phyloP scores from a whole-genome alignment of 2,888 invertebrate species.

The Andrena trimmerana region DNA sequence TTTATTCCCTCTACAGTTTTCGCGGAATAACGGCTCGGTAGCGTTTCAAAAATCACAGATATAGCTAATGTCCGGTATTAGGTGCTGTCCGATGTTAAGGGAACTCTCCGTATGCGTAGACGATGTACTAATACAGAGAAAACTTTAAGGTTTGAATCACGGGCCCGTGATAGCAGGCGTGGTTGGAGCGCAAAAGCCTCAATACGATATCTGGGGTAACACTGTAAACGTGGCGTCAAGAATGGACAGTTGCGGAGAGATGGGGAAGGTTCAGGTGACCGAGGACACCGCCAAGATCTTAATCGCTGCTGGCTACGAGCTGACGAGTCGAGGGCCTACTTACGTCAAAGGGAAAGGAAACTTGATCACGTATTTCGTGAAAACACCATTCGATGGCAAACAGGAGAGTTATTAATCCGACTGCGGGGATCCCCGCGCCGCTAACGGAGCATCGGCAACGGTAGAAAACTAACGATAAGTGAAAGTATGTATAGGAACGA shows the following conservation, averaged over 20 bases:
- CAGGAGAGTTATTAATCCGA: constrained; percentile 73
- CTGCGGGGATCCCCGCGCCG: neutral
- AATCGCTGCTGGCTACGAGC: constrained; percentile 93
- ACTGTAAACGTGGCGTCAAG: constrained; percentile 98
- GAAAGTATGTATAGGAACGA: too few relatives aligned
- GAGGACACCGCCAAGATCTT: constrained; percentile 94
- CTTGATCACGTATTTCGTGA: constrained; percentile 96
- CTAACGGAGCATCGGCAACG: neutral
- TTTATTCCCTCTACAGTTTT: too few relatives aligned
- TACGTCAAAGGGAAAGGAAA: constrained; percentile 98
- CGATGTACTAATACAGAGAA: neutral
- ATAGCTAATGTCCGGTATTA: too few relatives aligned
- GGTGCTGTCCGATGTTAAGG: too few relatives aligned
- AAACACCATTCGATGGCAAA: constrained; percentile 91
- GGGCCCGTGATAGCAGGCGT: constrained; percentile 98
- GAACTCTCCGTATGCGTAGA: too few relatives aligned
- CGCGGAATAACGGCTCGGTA: too few relatives aligned
- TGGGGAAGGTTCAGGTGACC: constrained; percentile 95
- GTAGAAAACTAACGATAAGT: neutral
- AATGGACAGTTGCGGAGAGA: constrained; percentile 98
- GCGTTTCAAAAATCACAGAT: too few relatives aligned
- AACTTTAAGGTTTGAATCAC: constrained; percentile 90
- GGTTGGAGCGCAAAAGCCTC: constrained; percentile 98
- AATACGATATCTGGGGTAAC: constrained; percentile 99
- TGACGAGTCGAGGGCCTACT: constrained; percentile 96